A percentile compares a stretch with the other conserved stretches of the same genome.
Evolutionary conservation across 2,888 invertebrate species (phyloP).

Genomic region (Pheosia tremula): DNA sequence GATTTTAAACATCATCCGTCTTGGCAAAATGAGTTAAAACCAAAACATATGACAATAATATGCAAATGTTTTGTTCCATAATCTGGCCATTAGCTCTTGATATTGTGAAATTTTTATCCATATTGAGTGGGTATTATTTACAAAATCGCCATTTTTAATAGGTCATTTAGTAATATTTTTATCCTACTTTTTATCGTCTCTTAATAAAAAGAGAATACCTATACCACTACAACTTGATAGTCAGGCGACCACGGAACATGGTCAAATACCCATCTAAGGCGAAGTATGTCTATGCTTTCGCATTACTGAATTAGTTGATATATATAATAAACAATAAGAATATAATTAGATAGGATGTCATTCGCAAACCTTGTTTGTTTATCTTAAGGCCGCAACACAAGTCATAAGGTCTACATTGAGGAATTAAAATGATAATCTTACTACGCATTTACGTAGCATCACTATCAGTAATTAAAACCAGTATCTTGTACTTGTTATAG

Average conservation of each 20-base stretch:
- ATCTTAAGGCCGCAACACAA: neutral
- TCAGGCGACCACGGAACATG: no score
- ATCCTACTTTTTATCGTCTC: no score
- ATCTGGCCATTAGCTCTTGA: neutral
- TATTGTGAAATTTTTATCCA: no score
- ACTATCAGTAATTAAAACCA: neutral
- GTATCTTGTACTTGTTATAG: neutral
- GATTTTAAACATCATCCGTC: neutral
- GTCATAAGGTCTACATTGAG: slow-evolving; percentile 1
- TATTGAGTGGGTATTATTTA: no score
- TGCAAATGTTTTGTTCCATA: neutral
- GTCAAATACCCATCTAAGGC: no score
- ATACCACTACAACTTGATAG: no score
- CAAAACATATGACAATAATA: neutral
- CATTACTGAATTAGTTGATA: no score
- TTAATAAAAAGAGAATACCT: no score
- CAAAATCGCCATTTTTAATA: no score
- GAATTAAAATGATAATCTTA: neutral
- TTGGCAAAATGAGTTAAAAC: neutral
- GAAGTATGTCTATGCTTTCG: no score
- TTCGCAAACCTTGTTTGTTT: slow-evolving; percentile 1
- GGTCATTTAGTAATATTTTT: no score
- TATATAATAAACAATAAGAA: no score
- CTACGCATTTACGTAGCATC: slow-evolving; percentile 3
- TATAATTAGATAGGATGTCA: neutral